A percentile compares a stretch with the other conserved stretches of the same genome.
Evolutionary conservation across 2,113 vertebrate genomes (phyloP).

Genomic region (Ancistrus triradiatus): DNA sequence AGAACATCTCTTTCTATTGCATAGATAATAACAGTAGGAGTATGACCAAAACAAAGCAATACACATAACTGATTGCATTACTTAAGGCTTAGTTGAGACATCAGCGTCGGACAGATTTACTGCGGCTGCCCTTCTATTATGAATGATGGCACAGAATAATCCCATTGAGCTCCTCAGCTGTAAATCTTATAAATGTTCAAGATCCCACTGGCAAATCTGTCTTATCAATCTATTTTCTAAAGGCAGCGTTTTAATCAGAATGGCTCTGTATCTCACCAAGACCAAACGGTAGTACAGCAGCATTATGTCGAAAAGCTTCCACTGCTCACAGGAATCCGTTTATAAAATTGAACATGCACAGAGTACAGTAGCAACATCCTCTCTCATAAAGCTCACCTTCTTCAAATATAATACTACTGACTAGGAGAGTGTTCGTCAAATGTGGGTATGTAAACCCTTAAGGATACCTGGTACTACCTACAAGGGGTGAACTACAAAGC

Average conservation of each 20-base stretch:
- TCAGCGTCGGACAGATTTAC: constrained; percentile 26
- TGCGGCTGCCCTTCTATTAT: constrained; percentile 20
- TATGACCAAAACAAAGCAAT: constrained; percentile 17
- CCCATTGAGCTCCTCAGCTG: constrained; percentile 14
- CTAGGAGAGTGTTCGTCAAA: too few relatives aligned
- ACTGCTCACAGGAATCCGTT: constrained; percentile 15
- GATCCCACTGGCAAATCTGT: background rate
- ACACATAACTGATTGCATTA: constrained; percentile 35
- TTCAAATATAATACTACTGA: too few relatives aligned
- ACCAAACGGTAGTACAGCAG: constrained; percentile 1
- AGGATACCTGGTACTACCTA: too few relatives aligned
- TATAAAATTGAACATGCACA: too few relatives aligned
- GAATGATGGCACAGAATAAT: constrained; percentile 19
- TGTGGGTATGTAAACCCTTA: too few relatives aligned
- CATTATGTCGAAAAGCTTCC: constrained; percentile 10
- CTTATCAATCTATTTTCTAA: constrained; percentile 8
- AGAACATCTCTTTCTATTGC: too few relatives aligned
- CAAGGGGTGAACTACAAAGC: too few relatives aligned
- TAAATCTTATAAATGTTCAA: background rate
- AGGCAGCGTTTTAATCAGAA: background rate
- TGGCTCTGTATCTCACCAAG: background rate
- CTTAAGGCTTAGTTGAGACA: constrained; percentile 22
- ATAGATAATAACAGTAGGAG: too few relatives aligned
- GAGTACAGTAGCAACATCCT: too few relatives aligned
- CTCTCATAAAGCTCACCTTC: too few relatives aligned